A percentile compares a stretch with the other conserved stretches of the same genome.
phyloP scores from a whole-genome alignment of 2,113 vertebrate genomes.

The Malurus elegans region DNA sequence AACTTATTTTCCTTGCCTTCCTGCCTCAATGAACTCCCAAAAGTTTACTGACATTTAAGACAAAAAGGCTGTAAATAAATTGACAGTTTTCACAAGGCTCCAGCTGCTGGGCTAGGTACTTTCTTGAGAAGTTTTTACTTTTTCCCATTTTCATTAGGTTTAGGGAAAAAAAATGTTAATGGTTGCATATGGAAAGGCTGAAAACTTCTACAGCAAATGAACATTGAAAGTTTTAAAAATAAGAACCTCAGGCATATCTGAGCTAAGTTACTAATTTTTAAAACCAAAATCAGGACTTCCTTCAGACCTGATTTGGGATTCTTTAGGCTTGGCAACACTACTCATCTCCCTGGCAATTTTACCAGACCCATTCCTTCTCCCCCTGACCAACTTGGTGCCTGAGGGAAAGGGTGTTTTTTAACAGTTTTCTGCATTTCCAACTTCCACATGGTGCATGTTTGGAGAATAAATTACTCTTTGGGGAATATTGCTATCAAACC shows the following conservation, averaged over 20 bases:
- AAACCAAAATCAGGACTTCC: neutral
- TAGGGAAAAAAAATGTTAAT: neutral
- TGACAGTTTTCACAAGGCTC: neutral
- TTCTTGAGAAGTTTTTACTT: neutral
- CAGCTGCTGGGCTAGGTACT: neutral
- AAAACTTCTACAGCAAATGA: neutral
- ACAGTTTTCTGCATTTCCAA: neutral
- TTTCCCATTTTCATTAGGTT: neutral
- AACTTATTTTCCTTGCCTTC: neutral
- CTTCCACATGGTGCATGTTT: neutral
- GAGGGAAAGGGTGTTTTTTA: neutral
- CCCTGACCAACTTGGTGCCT: neutral
- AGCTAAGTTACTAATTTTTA: neutral
- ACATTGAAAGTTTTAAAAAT: neutral
- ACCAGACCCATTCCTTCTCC: neutral
- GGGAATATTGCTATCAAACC: neutral
- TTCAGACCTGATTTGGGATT: neutral
- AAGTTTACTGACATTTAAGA: neutral
- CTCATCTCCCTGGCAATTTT: neutral
- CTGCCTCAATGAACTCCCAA: neutral
- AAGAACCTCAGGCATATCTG: neutral
- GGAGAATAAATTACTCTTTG: neutral
- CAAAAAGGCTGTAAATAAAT: neutral
- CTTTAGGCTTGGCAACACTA: neutral
- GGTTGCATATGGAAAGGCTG: neutral